Conservation (phyloP, 2,888 invertebrate genomes). For the Hypselothyrea guttata region DNA sequence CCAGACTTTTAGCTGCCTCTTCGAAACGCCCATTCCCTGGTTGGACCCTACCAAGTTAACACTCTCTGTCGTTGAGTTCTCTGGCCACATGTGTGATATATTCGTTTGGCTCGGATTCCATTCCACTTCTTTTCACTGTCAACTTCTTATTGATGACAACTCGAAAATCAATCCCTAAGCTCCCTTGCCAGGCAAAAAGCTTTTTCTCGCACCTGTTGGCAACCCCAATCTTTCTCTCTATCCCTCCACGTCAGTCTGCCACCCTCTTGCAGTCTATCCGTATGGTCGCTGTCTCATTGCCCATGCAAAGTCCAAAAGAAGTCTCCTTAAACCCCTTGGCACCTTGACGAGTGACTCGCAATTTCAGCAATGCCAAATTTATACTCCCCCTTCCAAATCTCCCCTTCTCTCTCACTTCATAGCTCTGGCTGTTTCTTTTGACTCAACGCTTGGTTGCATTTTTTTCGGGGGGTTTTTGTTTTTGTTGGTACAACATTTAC, state of each 20-base stretch:
- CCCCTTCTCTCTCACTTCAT: not conserved
- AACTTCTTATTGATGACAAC: constrained; percentile 65
- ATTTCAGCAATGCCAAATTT: not conserved
- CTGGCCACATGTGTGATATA: constrained; percentile 13
- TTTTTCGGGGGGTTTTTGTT: constrained; percentile 26
- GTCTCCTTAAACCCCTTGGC: constrained; percentile 34
- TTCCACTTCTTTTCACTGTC: constrained; percentile 55
- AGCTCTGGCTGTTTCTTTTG: not conserved
- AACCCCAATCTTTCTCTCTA: too few species aligned
- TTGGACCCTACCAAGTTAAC: constrained; percentile 28
- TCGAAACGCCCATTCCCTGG: not conserved
- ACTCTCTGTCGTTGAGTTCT: not conserved
- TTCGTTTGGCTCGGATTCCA: not conserved
- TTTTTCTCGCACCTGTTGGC: constrained; percentile 49
- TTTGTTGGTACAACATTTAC: constrained; percentile 1
- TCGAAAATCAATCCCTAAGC: constrained; percentile 33
- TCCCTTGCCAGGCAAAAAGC: constrained; percentile 10
- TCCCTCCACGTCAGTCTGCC: constrained; percentile 11
- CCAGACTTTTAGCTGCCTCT: too few species aligned
- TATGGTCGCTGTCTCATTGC: constrained; percentile 15
- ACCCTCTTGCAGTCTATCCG: constrained; percentile 14
- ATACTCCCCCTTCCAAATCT: not conserved
- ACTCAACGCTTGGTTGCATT: constrained; percentile 37
- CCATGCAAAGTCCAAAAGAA: constrained; percentile 27
- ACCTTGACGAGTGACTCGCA: constrained; percentile 46